phyloP scores from a whole-genome alignment of 2,113 vertebrate species.

The Tenebrosternarchus preto region DNA sequence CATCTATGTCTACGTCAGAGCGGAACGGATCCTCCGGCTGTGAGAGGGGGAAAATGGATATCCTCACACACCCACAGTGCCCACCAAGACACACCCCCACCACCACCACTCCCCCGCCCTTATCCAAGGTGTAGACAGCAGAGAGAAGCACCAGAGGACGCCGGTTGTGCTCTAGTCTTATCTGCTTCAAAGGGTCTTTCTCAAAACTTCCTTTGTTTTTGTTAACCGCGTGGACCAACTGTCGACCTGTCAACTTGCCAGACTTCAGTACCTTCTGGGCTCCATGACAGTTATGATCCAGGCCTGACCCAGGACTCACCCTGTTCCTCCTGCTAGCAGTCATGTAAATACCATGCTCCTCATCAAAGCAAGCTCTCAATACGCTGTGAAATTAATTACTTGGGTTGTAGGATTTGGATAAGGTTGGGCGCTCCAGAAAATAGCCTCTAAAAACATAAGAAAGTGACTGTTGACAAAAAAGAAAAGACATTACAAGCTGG shows the following conservation, averaged over 20 bases:
- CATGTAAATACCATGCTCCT: slow-evolving; percentile 74
- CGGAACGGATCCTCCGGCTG: slow-evolving; percentile 51
- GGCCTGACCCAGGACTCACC: slow-evolving; percentile 53
- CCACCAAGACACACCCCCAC: slow-evolving; percentile 49
- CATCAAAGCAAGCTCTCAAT: slow-evolving; percentile 72
- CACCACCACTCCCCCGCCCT: slow-evolving; percentile 46
- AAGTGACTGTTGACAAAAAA: slow-evolving; percentile 38
- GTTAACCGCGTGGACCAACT: slow-evolving; percentile 41
- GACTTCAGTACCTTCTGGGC: slow-evolving; percentile 58
- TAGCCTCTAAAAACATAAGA: slow-evolving; percentile 52
- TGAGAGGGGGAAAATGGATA: slow-evolving; percentile 23
- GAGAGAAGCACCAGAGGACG: slow-evolving; percentile 66
- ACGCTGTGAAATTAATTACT: slow-evolving; percentile 68
- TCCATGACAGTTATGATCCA: neutral
- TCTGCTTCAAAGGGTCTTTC: slow-evolving; percentile 69
- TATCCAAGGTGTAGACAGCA: slow-evolving; percentile 43
- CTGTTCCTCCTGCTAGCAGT: slow-evolving; percentile 56
- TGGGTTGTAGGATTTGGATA: slow-evolving; percentile 50
- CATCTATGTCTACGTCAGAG: slow-evolving; percentile 60
- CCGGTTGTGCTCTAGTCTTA: slow-evolving; percentile 90
- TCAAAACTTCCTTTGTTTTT: slow-evolving; percentile 37
- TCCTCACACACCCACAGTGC: slow-evolving; percentile 37
- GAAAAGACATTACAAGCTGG: slow-evolving; percentile 45
- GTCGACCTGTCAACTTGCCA: slow-evolving; percentile 63
- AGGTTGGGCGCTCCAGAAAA: slow-evolving; percentile 50